phyloP scores from a whole-genome alignment of 2,797 vertebrate genomes.

The Halcyon leucocephala region DNA sequence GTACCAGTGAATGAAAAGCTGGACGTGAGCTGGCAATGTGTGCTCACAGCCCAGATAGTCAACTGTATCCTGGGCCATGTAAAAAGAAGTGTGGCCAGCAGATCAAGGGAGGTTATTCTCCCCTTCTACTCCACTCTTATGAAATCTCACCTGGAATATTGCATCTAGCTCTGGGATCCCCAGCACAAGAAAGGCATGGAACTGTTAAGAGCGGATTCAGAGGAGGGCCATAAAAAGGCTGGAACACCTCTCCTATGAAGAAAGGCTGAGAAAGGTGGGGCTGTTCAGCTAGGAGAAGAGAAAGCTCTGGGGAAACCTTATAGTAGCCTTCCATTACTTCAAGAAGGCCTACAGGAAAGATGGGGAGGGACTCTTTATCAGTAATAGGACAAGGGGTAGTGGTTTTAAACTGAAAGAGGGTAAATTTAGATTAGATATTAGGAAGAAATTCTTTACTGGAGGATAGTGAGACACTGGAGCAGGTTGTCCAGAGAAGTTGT shows the following conservation, averaged over 20 bases:
- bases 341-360: not conserved
- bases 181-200: not conserved
- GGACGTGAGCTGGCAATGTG: fast-evolving
- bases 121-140: not conserved
- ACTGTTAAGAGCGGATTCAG: not conserved
- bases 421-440: not conserved
- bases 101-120: not conserved
- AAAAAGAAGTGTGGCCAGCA: not conserved
- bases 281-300: not conserved
- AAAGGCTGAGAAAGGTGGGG: not conserved
- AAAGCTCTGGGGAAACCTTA: fast-evolving
- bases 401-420: not conserved
- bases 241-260: fast-evolving
- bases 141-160: fast-evolving
- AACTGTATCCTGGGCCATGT: not conserved
- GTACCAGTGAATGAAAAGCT: not conserved
- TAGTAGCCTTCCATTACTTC: not conserved
- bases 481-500: not conserved
- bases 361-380: not conserved
- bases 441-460: not conserved
- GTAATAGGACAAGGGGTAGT: not conserved
- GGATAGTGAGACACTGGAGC: not conserved
- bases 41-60: not conserved
- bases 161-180: fast-evolving
- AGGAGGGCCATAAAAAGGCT: not conserved